Base-by-base conservation (phyloP, 2,113 vertebrate genomes). In the Glareola pratincola region DNA sequence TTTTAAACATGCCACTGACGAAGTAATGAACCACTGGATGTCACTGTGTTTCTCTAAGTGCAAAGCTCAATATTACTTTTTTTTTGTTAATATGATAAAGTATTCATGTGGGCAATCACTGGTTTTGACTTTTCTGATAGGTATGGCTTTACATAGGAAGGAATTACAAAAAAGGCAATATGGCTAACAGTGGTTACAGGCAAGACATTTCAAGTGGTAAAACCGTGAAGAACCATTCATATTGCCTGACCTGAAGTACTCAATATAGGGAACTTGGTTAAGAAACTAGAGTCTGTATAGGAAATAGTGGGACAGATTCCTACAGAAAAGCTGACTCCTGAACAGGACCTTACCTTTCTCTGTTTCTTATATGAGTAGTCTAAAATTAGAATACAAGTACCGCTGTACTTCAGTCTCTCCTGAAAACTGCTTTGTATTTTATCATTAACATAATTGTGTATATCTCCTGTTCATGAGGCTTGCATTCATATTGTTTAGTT, bases 241-340 rank as follows among this genome's bases (percentile, higher is more conserved):
- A 2, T 6, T 50, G 18, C 41, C 32, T 82, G 39, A 36, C 6
- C 14, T 36, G 32, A 63, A 21, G 14, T 41, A 15, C 9, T 3
- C 15, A 8, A 1, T 29, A 3, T 3, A 29, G 30, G 19, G 7
- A 37, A 7, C 6, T 12, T 36, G n/a, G 2, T 19, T 39, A n/a
- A 41, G 50, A 56, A 66, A 11, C 1, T 14, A 20, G 27, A 63
- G 22, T 21, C 30, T 54, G 23, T 41, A 4, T 8, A 17, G 26
- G 16, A 15, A 63, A 14, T 2, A 9, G 37, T 16, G 27, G 14
- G 16, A 24, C 7, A 27, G 22, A 23, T 71, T 62, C 4, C 59
- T 66, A 0, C 21, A 57, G 60, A 43, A 19, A 13, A 12, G 8
- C 30, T 43, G 32, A 6, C 6, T 71, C 57, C 48, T 74, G 26